Conservation (phyloP, 2,797 vertebrate species). For the Microhierax caerulescens region DNA sequence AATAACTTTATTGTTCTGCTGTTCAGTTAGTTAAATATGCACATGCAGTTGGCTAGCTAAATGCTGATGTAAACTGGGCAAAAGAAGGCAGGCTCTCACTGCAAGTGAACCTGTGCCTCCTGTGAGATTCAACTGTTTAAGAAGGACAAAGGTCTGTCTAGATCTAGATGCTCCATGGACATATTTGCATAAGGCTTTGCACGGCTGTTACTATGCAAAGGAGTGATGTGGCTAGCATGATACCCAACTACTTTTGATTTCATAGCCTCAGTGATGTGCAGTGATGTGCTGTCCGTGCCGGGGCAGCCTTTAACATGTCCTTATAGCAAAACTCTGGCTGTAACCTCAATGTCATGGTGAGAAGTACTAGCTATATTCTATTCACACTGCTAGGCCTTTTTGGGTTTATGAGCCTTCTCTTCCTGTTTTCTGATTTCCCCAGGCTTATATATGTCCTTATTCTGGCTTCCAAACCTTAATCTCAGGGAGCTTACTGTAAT, state of each 20-base stretch:
- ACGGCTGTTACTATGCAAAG: background rate
- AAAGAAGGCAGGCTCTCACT: background rate
- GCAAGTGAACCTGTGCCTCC: background rate
- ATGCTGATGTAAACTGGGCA: background rate
- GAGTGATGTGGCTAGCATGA: background rate
- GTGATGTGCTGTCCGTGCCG: background rate
- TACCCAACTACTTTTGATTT: background rate
- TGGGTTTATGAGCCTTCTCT: background rate
- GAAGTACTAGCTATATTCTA: background rate
- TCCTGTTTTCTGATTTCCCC: background rate
- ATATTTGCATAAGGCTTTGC: background rate
- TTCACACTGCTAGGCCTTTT: background rate
- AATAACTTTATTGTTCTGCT: background rate
- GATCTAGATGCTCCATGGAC: background rate
- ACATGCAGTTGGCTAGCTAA: background rate
- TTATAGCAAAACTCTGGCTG: background rate
- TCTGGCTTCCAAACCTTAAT: background rate
- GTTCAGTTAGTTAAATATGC: background rate
- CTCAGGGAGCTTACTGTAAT: background rate
- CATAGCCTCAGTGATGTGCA: background rate
- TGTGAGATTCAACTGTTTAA: background rate
- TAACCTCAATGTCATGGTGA: background rate
- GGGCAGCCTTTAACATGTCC: background rate
- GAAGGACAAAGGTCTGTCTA: background rate
- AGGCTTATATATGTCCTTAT: background rate